A percentile compares a stretch with the other conserved stretches of the same genome.
phyloP scores from a whole-genome alignment of 1,140 invertebrate genomes.

The Rhagoletis zephyria region DNA sequence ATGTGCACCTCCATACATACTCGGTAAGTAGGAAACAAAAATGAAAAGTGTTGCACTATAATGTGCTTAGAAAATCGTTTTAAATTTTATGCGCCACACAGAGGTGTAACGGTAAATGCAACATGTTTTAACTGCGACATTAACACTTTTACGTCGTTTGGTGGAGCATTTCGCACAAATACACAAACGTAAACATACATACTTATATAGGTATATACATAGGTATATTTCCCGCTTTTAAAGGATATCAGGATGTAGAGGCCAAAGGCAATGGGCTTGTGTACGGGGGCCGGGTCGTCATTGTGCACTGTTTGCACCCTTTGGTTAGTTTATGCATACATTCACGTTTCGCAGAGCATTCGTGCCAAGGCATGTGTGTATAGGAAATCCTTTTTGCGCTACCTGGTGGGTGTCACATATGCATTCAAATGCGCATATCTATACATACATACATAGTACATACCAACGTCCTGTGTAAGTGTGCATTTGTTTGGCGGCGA shows the following conservation, averaged over 20 bases:
- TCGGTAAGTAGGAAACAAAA: not conserved
- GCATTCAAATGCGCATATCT: no score
- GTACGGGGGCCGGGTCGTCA: not conserved
- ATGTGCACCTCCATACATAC: no score
- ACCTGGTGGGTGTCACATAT: not conserved
- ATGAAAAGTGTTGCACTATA: not conserved
- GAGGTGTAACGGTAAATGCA: not conserved
- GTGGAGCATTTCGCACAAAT: not conserved
- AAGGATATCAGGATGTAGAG: not conserved
- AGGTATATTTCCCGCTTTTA: not conserved
- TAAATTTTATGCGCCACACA: not conserved
- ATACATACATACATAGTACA: not conserved
- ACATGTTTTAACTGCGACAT: conserved; percentile 19
- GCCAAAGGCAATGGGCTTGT: not conserved
- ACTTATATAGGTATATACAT: not conserved
- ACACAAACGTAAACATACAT: not conserved
- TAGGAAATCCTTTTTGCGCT: not conserved
- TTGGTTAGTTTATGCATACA: not conserved
- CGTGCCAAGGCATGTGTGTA: not conserved
- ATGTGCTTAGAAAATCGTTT: conserved; percentile 11
- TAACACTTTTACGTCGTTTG: not conserved
- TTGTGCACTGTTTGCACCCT: conserved; percentile 16
- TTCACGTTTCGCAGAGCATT: not conserved
- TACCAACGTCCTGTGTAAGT: no score
- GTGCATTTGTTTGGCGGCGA: not conserved